phyloP scores from a whole-genome alignment of 2,888 invertebrate species.

The Hyposoter didymator region DNA sequence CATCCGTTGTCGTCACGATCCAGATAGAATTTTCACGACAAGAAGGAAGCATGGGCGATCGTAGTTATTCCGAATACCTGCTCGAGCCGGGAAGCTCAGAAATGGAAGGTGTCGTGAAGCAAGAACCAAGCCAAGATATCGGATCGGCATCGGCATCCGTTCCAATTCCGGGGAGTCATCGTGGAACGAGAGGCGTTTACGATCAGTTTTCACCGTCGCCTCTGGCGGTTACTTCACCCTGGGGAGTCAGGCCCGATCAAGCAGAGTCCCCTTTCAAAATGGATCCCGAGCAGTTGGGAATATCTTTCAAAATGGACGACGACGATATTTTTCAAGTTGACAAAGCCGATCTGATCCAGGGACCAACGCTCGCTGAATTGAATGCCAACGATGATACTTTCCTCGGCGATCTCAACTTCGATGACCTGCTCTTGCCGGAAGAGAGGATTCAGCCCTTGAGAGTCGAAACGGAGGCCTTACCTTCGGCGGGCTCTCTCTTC shows the following conservation, averaged over 20 bases:
- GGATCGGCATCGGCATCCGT: constrained; percentile 81
- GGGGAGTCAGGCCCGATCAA: constrained; percentile 86
- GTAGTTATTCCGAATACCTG: constrained; percentile 76
- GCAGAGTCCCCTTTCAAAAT: constrained; percentile 78
- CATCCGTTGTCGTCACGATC: constrained; percentile 9
- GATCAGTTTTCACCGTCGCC: constrained; percentile 83
- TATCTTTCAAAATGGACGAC: constrained; percentile 92
- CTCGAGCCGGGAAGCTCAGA: constrained; percentile 73
- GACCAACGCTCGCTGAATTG: constrained; percentile 93
- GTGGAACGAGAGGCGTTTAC: constrained; percentile 78
- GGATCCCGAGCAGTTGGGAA: constrained; percentile 79
- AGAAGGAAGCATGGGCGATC: constrained; percentile 75
- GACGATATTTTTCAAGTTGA: constrained; percentile 96
- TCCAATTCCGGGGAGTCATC: constrained; percentile 82
- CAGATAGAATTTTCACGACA: constrained; percentile 15
- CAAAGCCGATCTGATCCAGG: constrained; percentile 93
- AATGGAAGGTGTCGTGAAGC: constrained; percentile 78
- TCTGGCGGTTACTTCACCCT: constrained; percentile 76
- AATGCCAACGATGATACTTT: constrained; percentile 94
- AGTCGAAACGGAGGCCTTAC: constrained; percentile 68
- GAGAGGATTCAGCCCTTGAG: constrained; percentile 84
- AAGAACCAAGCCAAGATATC: constrained; percentile 78
- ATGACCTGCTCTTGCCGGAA: constrained; percentile 91
- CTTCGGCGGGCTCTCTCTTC: constrained; percentile 73
- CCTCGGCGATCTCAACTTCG: constrained; percentile 93